Evolutionary conservation across 2,797 vertebrate species (phyloP).

Genomic region (Merluccius polli): DNA sequence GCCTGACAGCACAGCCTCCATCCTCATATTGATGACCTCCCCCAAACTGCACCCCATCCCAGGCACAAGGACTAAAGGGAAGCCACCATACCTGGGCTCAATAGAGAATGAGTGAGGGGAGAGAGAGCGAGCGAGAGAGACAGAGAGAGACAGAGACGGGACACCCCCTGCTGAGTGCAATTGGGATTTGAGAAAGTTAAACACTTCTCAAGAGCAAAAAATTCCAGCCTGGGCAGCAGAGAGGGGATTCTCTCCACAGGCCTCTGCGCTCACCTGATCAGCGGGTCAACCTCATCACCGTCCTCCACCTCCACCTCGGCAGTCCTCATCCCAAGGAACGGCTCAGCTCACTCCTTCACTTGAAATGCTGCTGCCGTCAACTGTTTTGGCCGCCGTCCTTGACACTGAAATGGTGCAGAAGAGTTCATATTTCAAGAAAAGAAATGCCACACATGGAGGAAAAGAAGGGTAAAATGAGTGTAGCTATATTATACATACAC

Average conservation of each 20-base stretch:
- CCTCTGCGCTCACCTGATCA: conserved; percentile 64
- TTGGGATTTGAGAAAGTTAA: conserved; percentile 79
- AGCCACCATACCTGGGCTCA: conserved; percentile 64
- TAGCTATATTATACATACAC: conserved; percentile 11
- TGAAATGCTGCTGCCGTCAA: conserved; percentile 69
- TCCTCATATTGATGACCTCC: conserved; percentile 60
- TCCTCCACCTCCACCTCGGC: conserved; percentile 38
- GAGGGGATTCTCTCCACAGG: conserved; percentile 72
- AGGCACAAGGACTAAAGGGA: conserved; percentile 50
- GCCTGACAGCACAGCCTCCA: conserved; percentile 62
- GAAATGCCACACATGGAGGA: conserved; percentile 40
- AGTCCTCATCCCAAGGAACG: conserved; percentile 49
- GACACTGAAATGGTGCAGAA: conserved; percentile 50
- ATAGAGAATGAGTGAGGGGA: conserved; percentile 30
- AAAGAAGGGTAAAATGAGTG: conserved; percentile 40
- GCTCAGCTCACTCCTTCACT: conserved; percentile 68
- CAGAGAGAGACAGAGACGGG: conserved; percentile 32
- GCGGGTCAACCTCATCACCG: conserved; percentile 69
- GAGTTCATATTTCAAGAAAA: conserved; percentile 23
- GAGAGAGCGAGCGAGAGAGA: background rate
- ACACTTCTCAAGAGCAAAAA: conserved; percentile 77
- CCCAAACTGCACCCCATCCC: conserved; percentile 35
- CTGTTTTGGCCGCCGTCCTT: conserved; percentile 66
- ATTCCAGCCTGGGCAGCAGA: conserved; percentile 79
- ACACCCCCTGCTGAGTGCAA: conserved; percentile 74